Conservation (phyloP, 2,797 vertebrate genomes). For the Malacoraja senta region DNA sequence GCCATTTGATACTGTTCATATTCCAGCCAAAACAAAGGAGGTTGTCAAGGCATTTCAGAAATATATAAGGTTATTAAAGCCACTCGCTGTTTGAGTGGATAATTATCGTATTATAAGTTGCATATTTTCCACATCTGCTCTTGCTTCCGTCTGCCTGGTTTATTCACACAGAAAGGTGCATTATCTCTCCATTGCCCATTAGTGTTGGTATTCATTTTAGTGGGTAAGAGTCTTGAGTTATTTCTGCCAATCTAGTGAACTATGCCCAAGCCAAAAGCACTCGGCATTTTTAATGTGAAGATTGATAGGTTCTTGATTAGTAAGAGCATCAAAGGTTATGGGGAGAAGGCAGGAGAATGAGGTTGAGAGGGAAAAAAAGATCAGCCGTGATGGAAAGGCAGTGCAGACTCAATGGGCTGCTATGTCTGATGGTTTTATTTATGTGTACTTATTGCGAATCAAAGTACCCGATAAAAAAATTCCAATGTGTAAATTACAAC, state of each 20-base stretch:
- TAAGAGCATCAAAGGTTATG: no score
- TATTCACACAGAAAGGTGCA: not conserved
- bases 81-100: not conserved
- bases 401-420: no score
- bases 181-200: not conserved
- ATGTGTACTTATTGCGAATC: not conserved
- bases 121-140: not conserved
- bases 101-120: not conserved
- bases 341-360: no score
- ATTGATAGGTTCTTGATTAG: no score
- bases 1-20: conserved; percentile 79
- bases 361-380: no score
- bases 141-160: not conserved
- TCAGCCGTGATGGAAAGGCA: no score
- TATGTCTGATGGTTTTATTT: not conserved
- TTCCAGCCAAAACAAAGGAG: conserved; percentile 73
- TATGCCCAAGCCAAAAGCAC: not conserved
- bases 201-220: not conserved
- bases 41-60: conserved; percentile 83
- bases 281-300: not conserved
- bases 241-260: not conserved
- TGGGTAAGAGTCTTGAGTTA: not conserved
- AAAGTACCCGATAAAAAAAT: not conserved
- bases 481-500: not conserved
- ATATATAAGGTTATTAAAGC: conserved; percentile 75